phyloP scores from a whole-genome alignment of 2,888 invertebrate genomes.

The Steinernema carpocapsae region DNA sequence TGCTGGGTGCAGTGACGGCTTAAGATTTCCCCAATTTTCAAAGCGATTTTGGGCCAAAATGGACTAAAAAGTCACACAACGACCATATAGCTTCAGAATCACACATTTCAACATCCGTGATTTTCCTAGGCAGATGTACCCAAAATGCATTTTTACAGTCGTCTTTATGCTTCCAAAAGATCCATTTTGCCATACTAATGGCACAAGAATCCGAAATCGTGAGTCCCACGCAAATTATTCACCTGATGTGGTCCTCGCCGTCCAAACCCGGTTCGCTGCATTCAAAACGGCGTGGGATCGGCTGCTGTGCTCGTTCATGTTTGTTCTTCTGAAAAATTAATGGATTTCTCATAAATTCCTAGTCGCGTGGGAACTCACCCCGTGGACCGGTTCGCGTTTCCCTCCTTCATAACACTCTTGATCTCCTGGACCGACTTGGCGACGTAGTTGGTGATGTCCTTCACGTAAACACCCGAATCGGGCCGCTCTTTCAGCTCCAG shows the following conservation, averaged over 20 bases:
- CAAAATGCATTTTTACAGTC: no score
- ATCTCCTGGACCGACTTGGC: constrained; percentile 87
- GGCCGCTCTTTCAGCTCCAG: constrained; percentile 78
- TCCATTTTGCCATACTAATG: no score
- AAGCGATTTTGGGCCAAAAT: no score
- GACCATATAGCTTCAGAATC: no score
- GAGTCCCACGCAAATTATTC: no score
- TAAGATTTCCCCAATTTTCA: no score
- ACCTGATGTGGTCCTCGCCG: constrained; percentile 74
- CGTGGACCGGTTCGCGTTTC: constrained; percentile 91
- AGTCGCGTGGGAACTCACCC: constrained; percentile 72
- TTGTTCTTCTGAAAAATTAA: constrained; percentile 74
- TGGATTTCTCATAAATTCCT: neutral
- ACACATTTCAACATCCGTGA: no score
- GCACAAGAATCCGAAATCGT: no score
- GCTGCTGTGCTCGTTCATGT: constrained; percentile 94
- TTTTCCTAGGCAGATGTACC: no score
- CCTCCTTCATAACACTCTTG: constrained; percentile 87
- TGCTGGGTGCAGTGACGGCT: no score
- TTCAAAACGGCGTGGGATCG: constrained; percentile 96
- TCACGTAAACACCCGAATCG: constrained; percentile 89
- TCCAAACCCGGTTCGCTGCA: constrained; percentile 79
- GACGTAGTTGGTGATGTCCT: constrained; percentile 82
- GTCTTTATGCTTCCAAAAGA: no score
- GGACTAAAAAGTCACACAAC: no score